Percentiles rank a stretch among this genome's conserved stretches.
Conservation (phyloP, 2,797 vertebrate species). For the Sebastes hubbsi region DNA sequence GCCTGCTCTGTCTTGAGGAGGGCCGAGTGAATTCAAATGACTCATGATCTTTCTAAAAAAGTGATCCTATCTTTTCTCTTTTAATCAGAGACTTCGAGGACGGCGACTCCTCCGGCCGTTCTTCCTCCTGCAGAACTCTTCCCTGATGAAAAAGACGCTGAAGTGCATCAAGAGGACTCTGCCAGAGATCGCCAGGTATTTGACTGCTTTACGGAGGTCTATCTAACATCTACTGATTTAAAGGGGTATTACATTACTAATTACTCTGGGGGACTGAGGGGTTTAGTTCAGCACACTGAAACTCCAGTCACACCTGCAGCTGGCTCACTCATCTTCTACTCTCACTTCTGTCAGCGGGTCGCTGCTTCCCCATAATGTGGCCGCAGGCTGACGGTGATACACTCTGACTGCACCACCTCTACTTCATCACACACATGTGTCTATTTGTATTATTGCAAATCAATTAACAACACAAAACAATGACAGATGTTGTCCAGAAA, state of each 20-base stretch:
- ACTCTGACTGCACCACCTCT: background rate
- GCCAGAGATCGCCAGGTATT: slow-evolving; percentile 94
- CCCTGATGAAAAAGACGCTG: slow-evolving; percentile 97
- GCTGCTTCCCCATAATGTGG: slow-evolving; percentile 27
- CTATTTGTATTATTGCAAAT: no score
- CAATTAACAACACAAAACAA: no score
- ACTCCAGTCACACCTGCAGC: background rate
- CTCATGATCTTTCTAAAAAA: background rate
- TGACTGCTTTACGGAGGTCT: background rate
- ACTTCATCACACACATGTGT: background rate
- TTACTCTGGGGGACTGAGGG: background rate
- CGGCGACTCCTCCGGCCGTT: slow-evolving; percentile 91
- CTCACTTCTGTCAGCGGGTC: background rate
- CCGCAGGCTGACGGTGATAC: background rate
- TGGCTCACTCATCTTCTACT: background rate
- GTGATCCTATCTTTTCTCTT: background rate
- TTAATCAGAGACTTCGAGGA: slow-evolving; percentile 83
- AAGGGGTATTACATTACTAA: background rate
- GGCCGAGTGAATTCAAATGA: background rate
- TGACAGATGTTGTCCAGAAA: no score
- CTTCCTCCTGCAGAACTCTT: slow-evolving; percentile 97
- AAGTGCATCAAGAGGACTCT: slow-evolving; percentile 94
- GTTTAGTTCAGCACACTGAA: background rate
- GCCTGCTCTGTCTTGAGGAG: background rate
- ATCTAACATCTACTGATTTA: background rate